These are phyloP conservation scores for Stichopus chloronotus DNA, from an alignment of 35 echinoderm and acorn worm genomes.

Conservation along the genomic window DNA sequence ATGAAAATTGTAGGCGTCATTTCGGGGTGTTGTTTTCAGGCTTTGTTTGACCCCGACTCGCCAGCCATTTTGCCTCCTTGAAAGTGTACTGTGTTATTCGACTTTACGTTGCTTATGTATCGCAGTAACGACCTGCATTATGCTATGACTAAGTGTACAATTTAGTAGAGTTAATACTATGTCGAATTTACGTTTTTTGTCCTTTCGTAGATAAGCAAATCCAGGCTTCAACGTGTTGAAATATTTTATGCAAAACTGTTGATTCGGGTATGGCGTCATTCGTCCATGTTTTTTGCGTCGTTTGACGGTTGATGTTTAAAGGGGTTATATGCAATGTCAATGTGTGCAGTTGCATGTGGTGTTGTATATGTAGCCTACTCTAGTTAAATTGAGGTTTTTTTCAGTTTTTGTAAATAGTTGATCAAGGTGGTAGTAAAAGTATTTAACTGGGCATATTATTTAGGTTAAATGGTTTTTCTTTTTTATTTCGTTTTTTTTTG, in stretches of 20 bases:
- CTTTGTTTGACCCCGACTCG: constrained; percentile 60
- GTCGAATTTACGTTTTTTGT: background rate
- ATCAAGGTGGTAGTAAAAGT: no score
- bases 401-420: background rate
- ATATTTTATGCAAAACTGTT: constrained; percentile 62
- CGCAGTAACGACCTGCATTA: constrained; percentile 20
- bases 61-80: constrained; percentile 54
- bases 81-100: constrained; percentile 23
- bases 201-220: background rate
- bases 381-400: background rate
- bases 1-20: constrained; percentile 61
- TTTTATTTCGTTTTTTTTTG: no score
- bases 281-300: constrained; percentile 59
- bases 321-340: constrained; percentile 36
- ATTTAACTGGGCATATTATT: no score
- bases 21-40: constrained; percentile 61
- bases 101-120: constrained; percentile 30
- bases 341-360: background rate
- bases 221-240: background rate
- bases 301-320: constrained; percentile 56
- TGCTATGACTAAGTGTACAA: constrained; percentile 11
- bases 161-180: background rate
- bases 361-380: background rate
- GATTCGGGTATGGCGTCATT: constrained; percentile 54
- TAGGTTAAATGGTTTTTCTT: no score